These are phyloP conservation scores for Microtus ochrogaster DNA, from an alignment of 2,113 vertebrate genomes.

Conservation along the genomic window DNA sequence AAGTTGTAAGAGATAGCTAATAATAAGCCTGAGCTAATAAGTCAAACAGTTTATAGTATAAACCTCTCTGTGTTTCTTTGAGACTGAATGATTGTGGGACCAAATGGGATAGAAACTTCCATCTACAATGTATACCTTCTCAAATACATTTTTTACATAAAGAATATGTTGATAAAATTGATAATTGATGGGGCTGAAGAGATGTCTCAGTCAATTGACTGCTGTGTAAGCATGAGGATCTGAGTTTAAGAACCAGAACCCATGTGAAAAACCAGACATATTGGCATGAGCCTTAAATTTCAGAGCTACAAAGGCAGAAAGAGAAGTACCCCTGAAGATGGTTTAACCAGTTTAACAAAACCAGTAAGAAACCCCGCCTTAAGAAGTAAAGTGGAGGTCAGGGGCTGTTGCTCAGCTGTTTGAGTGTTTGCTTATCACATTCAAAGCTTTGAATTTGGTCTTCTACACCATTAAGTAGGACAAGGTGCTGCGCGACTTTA, in stretches of 20 bases:
- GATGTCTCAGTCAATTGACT: background rate
- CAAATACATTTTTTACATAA: constrained; percentile 31
- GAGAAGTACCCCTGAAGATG: background rate
- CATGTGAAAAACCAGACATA: background rate
- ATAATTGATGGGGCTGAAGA: background rate
- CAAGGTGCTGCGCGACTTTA: background rate
- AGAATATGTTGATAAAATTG: background rate
- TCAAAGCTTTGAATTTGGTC: background rate
- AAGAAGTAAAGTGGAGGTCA: background rate
- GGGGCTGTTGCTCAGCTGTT: too few species aligned
- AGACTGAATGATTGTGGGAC: too few species aligned
- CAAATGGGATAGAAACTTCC: too few species aligned
- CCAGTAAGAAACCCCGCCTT: background rate
- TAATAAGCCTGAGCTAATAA: too few species aligned
- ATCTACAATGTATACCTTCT: background rate
- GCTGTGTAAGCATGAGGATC: background rate
- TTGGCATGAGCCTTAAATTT: background rate
- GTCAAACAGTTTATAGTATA: too few species aligned
- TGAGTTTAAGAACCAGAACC: background rate
- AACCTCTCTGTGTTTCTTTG: too few species aligned
- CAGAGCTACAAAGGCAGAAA: background rate
- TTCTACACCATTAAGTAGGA: background rate
- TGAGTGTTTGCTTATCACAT: too few species aligned
- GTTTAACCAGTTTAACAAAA: background rate
- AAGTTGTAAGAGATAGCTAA: too few species aligned